Base-by-base conservation (phyloP, 2,113 vertebrate species). In the Callocephalon fimbriatum region DNA sequence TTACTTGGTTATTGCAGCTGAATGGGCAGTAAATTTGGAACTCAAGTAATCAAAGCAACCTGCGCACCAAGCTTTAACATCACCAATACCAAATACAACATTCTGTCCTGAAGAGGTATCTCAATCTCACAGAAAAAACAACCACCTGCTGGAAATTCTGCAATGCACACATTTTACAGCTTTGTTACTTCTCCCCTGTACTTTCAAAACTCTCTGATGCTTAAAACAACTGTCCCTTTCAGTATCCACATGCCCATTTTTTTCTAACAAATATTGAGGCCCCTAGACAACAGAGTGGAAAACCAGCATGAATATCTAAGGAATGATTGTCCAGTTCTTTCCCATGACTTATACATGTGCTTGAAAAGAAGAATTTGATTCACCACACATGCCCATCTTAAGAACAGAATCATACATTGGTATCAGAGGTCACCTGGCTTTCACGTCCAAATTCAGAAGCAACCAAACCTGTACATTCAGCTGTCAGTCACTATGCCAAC, bases 381-480 rank as follows among this genome's bases (percentile, higher is more conserved):
- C 27, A 22, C 13, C 45, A 72, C 35, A 31, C 6, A 23, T 7
- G 6, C 8, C 11, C 26, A 73, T 14, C 26, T 66, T 51, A 78
- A 62, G 40, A 59, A 31, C 7, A 84, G 27, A 75, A 45, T 12
- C 15, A 2, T 16, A 1, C 2, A 27, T 0, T 7, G 11, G 7
- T 63, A 54, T 37, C 26, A 84, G 44, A 84, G 48, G 4, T 66
- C 32, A 65, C 13, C 7, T n/a, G 35, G 13, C 5, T 88, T 12
- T 16, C n/a, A 68, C 0, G 1, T 27, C 27, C 1, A 0, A 72
- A 76, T 32, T 56, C 48, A 76, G 48, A 79, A n/a, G 76, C 1
- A 0, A 51, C 7, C 38, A 67, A 68, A 71, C 20, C 26, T 14
- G 15, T 19, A 51, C 7, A 32, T 59, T 54, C 45, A 87, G 32